A percentile compares a stretch with the other conserved stretches of the same genome.
Conservation (phyloP, 2,888 invertebrate genomes). For the Scaptomyza caliginosa region DNA sequence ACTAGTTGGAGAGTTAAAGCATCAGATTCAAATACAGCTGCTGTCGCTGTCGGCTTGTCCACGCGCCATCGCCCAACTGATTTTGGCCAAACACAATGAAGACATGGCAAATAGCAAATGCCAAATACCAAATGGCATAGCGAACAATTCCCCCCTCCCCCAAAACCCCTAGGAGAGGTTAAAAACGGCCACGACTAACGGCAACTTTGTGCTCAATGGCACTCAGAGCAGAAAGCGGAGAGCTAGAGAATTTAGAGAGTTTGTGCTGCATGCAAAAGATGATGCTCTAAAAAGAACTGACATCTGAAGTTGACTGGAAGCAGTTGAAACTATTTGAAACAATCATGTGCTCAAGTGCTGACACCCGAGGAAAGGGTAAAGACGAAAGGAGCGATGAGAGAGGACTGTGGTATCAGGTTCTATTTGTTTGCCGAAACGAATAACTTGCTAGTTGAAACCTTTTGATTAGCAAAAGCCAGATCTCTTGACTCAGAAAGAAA, state of each 20-base stretch:
- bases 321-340: constrained; percentile 53
- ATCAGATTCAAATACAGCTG: constrained; percentile 23
- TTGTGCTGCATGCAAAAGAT: constrained; percentile 22
- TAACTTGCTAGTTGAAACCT: constrained; percentile 6
- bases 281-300: constrained; percentile 40
- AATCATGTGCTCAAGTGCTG: constrained; percentile 41
- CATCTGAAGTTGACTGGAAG: constrained; percentile 53
- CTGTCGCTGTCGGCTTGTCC: constrained; percentile 29
- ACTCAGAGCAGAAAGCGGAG: constrained; percentile 19
- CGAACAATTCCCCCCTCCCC: constrained; percentile 14
- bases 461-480: constrained; percentile 25
- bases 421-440: constrained; percentile 29
- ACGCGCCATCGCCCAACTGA: constrained; percentile 63
- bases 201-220: constrained; percentile 54
- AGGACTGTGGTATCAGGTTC: constrained; percentile 9
- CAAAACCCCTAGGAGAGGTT: constrained; percentile 7
- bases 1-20: constrained; percentile 5
- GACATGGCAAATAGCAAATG: constrained; percentile 52
- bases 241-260: constrained; percentile 4
- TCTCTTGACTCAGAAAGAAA: background rate
- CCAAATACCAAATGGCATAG: constrained; percentile 24
- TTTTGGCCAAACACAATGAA: constrained; percentile 63
- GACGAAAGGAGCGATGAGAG: background rate
- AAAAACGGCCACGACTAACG: constrained; percentile 27
- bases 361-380: background rate